Percentiles rank a stretch among this genome's conserved stretches.
phyloP scores from a whole-genome alignment of 2,797 vertebrate species.

The Caiman crocodilus region DNA sequence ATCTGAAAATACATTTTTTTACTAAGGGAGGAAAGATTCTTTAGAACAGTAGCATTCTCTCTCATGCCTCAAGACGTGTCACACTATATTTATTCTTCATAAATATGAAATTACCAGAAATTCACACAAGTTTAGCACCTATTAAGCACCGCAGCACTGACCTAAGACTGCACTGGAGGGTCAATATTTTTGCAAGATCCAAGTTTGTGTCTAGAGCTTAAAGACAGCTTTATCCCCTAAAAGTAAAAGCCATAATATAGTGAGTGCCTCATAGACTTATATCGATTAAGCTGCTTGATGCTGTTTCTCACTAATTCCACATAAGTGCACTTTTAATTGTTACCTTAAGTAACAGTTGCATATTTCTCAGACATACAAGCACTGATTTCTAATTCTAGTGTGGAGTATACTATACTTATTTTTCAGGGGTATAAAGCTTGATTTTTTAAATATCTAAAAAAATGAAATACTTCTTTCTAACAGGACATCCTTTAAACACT shows the following conservation, averaged over 20 bases:
- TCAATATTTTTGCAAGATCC: conserved; percentile 8
- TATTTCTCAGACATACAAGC: neutral
- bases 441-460: neutral
- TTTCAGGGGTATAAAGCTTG: neutral
- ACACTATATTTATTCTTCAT: neutral
- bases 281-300: conserved; percentile 4
- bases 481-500: neutral
- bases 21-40: neutral
- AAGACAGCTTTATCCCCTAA: neutral
- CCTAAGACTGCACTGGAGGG: neutral
- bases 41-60: neutral
- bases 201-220: conserved; percentile 38
- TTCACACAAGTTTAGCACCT: conserved; percentile 36
- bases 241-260: conserved; percentile 23
- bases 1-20: neutral
- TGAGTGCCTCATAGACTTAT: neutral
- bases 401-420: neutral
- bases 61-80: neutral
- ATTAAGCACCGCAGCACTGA: neutral
- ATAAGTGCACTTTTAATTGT: neutral
- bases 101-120: neutral
- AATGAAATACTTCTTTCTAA: neutral
- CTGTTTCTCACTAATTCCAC: neutral
- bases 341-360: neutral
- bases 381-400: neutral